phyloP scores from a whole-genome alignment of 1,140 invertebrate genomes.

The Eueides isabella region DNA sequence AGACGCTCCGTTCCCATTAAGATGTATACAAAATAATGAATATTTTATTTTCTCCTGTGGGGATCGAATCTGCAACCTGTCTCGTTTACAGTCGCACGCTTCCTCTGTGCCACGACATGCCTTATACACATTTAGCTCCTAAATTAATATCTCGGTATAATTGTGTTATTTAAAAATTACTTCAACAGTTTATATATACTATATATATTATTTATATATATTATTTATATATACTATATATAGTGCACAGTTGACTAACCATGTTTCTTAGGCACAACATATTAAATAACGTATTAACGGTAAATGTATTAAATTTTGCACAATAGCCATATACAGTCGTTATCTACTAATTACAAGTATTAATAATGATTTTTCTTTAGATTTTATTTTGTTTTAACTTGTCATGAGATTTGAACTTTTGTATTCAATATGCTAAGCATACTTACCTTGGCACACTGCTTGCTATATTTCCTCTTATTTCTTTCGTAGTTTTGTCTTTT shows the following conservation, averaged over 20 bases:
- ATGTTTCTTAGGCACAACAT: background rate
- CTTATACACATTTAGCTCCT: no score
- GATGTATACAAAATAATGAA: no score
- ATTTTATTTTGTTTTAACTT: background rate
- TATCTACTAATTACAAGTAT: background rate
- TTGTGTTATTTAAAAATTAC: background rate
- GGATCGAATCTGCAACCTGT: no score
- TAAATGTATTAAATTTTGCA: background rate
- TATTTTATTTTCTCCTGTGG: no score
- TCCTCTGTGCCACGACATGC: no score
- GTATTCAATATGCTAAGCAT: constrained; percentile 34
- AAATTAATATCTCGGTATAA: no score
- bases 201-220: background rate
- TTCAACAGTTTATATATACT: background rate
- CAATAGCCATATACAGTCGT: background rate
- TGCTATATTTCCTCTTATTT: constrained; percentile 14
- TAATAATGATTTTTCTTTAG: background rate
- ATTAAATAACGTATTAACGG: no score
- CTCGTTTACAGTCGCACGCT: no score
- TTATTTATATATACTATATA: background rate
- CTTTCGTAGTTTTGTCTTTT: constrained; percentile 48
- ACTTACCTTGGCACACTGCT: constrained; percentile 30
- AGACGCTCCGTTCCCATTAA: no score
- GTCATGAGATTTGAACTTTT: constrained; percentile 25
- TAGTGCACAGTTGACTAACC: background rate